Base-by-base conservation (phyloP, 2,888 invertebrate genomes). In the Drosophila cognata region DNA sequence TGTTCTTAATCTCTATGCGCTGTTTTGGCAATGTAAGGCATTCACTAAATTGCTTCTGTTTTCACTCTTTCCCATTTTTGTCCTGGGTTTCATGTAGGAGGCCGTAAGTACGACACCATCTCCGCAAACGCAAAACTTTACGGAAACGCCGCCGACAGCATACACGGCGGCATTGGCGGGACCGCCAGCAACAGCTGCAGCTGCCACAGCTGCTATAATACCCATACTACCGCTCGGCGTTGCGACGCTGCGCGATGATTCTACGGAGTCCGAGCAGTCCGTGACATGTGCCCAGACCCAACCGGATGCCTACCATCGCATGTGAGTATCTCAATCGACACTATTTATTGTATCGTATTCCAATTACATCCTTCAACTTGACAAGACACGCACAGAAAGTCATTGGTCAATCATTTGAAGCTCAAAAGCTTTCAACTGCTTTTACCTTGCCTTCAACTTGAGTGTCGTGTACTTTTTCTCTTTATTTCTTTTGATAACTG, bases 201-300 rank as follows among this genome's bases (percentile, higher is more conserved):
- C 93, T 91, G 93, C 93, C 79, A 92, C 93, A 92, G 93, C 93
- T 92, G 93, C 93, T 78, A 93, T 93, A 82, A 93, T 93, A 76
- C 93, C 93, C 46, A 93, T 93, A 71, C 72, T 93, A 88, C 93
- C 93, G 87, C 91, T 93, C 77, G 93, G 93, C 89, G 93, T 93
- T 90, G 93, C 92, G 79, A 92, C 93, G 81, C 88, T 93, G 79
- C 93, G 93, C 88, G 93, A 93, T 93, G 93, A 93, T 90, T 93
- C 93, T 84, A 93, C 93, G 78, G 93, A 93, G 86, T 93, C 93
- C 68, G 93, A 93, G 82, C 93, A 93, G 86, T 93, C 93, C 85
- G 88, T 93, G 92, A 93, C 93, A 79, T 93, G 93, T 76, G 91
- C 92, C 69, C 93, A 93, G 84, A 88, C 90, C 79, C 93, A 93